Percentiles rank a stretch among this genome's conserved stretches.
phyloP scores from a whole-genome alignment of 92 coral and sea anemone genomes.

The Muricea muricata region DNA sequence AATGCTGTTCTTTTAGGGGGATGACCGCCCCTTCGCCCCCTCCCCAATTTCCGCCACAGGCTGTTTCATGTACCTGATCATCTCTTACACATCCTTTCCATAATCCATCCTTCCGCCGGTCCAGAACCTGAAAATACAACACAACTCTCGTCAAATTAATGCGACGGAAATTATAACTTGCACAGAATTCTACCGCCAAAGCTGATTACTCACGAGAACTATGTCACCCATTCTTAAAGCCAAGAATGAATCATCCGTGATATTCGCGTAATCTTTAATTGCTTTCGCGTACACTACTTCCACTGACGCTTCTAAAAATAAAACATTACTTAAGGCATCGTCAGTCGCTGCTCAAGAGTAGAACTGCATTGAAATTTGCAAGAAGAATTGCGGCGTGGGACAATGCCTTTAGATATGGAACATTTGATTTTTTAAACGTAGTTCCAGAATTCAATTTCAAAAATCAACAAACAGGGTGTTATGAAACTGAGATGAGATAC shows the following conservation, averaged over 20 bases:
- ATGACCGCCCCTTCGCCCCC: too few species aligned
- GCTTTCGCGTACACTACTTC: constrained; percentile 83
- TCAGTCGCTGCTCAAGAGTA: not conserved
- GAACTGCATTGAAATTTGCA: too few species aligned
- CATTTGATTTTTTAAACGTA: too few species aligned
- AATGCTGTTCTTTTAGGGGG: too few species aligned
- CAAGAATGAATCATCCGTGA: constrained; percentile 82
- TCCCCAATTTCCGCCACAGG: too few species aligned
- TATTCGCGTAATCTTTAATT: constrained; percentile 79
- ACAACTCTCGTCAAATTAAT: not conserved
- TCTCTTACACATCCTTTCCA: constrained; percentile 87
- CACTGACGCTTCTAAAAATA: constrained; percentile 67
- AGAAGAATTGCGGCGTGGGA: too few species aligned
- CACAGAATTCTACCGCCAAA: not conserved
- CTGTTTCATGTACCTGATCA: constrained; percentile 57
- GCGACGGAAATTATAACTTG: not conserved
- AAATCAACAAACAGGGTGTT: too few species aligned
- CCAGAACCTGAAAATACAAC: constrained; percentile 72
- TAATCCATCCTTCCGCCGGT: constrained; percentile 79
- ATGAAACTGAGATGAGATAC: too few species aligned
- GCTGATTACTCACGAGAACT: constrained; percentile 70
- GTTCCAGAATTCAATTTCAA: too few species aligned
- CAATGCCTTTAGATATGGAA: too few species aligned
- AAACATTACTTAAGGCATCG: not conserved
- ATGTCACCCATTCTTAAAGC: constrained; percentile 81